Evolutionary conservation across 1,140 invertebrate species (phyloP).

Genomic region (Drosophila orosa): DNA sequence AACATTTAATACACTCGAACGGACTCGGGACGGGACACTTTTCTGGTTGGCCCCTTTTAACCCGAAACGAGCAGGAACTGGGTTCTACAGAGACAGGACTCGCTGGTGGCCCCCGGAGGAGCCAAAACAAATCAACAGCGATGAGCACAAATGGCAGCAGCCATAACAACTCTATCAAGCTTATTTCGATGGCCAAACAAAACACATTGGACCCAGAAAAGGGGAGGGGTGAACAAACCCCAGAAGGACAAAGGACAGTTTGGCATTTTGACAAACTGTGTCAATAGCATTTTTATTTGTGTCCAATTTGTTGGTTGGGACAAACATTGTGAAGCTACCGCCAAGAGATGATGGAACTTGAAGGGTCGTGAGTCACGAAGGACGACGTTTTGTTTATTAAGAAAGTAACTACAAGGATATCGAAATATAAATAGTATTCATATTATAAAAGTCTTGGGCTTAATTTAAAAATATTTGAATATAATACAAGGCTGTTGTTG

Average conservation of each 20-base stretch:
- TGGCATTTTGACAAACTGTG: conserved; percentile 81
- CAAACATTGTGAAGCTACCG: conserved; percentile 34
- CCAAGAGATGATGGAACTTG: conserved; percentile 9
- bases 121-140: conserved; percentile 76
- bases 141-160: conserved; percentile 77
- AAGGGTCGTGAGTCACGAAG: conserved; percentile 22
- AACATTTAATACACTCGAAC: conserved; percentile 80
- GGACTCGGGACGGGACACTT: conserved; percentile 22
- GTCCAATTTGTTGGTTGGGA: conserved; percentile 76
- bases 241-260: conserved; percentile 49
- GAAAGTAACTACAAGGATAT: neutral
- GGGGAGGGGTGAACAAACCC: conserved; percentile 20
- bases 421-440: too few species aligned
- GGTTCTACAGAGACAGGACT: neutral
- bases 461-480: neutral
- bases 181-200: conserved; percentile 78
- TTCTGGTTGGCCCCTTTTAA: conserved; percentile 42
- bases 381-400: too few species aligned
- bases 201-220: conserved; percentile 31
- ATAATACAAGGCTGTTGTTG: too few species aligned
- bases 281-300: conserved; percentile 84
- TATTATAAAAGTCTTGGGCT: neutral
- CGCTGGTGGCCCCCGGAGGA: conserved; percentile 29
- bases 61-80: conserved; percentile 20
- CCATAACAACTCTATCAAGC: conserved; percentile 81